phyloP scores from a whole-genome alignment of 2,888 invertebrate genomes.

The Eustalomyia histrio region DNA sequence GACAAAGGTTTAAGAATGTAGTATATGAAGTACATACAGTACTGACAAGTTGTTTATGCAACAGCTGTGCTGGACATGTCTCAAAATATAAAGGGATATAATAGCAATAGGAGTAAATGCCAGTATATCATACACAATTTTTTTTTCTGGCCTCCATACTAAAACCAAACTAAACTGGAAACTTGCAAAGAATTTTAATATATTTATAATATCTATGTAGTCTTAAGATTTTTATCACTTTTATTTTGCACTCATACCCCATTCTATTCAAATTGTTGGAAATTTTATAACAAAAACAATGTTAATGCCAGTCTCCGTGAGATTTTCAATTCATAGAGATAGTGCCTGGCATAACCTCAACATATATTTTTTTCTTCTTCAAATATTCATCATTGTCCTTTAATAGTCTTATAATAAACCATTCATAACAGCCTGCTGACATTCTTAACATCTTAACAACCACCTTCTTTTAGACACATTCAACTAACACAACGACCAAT shows the following conservation, averaged over 20 bases:
- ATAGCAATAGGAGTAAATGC: conserved; percentile 37
- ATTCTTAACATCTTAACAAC: conserved; percentile 61
- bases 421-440: conserved; percentile 64
- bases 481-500: conserved; percentile 13
- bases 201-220: conserved; percentile 47
- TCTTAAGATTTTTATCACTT: conserved; percentile 55
- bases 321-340: conserved; percentile 25
- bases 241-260: background rate
- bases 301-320: background rate
- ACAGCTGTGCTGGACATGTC: conserved; percentile 62
- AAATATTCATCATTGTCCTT: conserved; percentile 48
- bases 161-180: conserved; percentile 31
- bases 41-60: conserved; percentile 42
- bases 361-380: conserved; percentile 39
- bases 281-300: conserved; percentile 41
- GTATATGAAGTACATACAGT: conserved; percentile 20
- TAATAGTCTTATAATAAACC: conserved; percentile 65
- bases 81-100: conserved; percentile 31
- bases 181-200: conserved; percentile 59
- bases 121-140: conserved; percentile 44
- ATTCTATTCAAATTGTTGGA: conserved; percentile 35
- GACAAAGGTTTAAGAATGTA: background rate
- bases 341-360: conserved; percentile 30
- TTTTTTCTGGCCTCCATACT: conserved; percentile 24
- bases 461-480: conserved; percentile 35